phyloP scores from a whole-genome alignment of 2,113 vertebrate genomes.

The Zingel zingel region DNA sequence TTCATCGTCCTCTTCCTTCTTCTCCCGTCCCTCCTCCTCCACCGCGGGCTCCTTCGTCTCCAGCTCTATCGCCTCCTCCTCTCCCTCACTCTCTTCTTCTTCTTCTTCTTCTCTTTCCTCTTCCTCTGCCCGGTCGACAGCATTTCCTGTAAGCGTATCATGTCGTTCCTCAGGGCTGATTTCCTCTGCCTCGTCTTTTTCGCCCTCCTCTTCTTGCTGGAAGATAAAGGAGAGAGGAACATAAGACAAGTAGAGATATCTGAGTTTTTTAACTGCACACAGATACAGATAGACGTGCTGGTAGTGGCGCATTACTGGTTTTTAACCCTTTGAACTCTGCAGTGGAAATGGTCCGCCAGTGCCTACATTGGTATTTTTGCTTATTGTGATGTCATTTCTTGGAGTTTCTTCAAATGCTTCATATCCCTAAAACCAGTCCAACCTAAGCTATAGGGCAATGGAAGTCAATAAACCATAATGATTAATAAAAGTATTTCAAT shows the following conservation, averaged over 20 bases:
- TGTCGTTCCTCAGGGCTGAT: conserved; percentile 24
- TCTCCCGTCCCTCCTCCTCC: conserved; percentile 3
- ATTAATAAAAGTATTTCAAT: too few relatives aligned
- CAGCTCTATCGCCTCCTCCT: conserved; percentile 34
- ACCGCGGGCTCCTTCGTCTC: conserved; percentile 15
- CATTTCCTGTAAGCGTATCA: not conserved
- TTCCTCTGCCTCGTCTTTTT: conserved; percentile 42
- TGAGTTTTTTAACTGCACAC: not conserved
- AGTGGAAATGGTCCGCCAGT: too few relatives aligned
- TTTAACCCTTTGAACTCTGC: too few relatives aligned
- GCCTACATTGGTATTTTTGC: too few relatives aligned
- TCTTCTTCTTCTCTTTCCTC: not conserved
- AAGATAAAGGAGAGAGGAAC: conserved; percentile 1
- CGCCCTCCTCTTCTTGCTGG: conserved; percentile 32
- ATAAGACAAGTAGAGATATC: not conserved
- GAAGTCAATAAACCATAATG: too few relatives aligned
- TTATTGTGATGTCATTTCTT: too few relatives aligned
- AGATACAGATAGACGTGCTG: too few relatives aligned
- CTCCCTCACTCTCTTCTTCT: conserved; percentile 15
- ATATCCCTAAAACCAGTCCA: too few relatives aligned
- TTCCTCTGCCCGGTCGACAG: conserved; percentile 15
- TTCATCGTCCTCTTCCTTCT: not conserved
- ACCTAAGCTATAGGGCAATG: too few relatives aligned
- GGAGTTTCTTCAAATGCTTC: too few relatives aligned
- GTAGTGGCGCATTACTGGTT: too few relatives aligned